Evolutionary conservation across 2,888 invertebrate species (phyloP), one percentile per base, ranked within the genome.

Genomic region (Xestia rhomboidea): DNA sequence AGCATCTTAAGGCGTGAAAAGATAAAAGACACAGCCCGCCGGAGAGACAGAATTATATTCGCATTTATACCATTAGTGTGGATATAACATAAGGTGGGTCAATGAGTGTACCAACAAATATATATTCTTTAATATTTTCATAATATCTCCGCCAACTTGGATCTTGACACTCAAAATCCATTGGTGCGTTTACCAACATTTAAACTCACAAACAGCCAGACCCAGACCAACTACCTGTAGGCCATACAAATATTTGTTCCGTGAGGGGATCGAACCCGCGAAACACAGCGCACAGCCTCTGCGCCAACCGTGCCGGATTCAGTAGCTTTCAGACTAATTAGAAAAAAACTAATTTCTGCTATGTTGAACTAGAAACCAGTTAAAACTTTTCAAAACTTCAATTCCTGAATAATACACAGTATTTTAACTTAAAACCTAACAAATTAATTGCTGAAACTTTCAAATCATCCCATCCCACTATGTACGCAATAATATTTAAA

Each of bases 111-210:
- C 27, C 15, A 38, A n/a, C 24, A 15, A 69, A 62, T 41, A 51
- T 57, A 62, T 41, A 51, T 57, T 21, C 34, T 49, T 34, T 15
- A 24, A 1, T 4, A 60, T 73, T 60, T 27, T 74, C 54, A 54
- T 13, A 75, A 60, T 24, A 34, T 24, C 34, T 27, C 49, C 67
- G 57, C 68, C 76, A 80, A 57, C 24, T 80, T 80, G 6, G 7
- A 68, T 71, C 34, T 34, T 57, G 54, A 68, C 44, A 63, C 51
- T 30, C 54, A 30, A 81, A 68, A 81, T 18, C 68, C 30, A 76
- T 81, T 76, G 34, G 34, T 4, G 2, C 34, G 34, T 34, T 34
- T 34, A 34, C 34, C 4, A 34, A 34, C 34, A 34, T 34, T 34
- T 34, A 34, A 34, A 34, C 34, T 34, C 34, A 34, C 34, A 34